Base-by-base conservation (phyloP, 2,888 invertebrate genomes). In the Caenorhabditis sp. region DNA sequence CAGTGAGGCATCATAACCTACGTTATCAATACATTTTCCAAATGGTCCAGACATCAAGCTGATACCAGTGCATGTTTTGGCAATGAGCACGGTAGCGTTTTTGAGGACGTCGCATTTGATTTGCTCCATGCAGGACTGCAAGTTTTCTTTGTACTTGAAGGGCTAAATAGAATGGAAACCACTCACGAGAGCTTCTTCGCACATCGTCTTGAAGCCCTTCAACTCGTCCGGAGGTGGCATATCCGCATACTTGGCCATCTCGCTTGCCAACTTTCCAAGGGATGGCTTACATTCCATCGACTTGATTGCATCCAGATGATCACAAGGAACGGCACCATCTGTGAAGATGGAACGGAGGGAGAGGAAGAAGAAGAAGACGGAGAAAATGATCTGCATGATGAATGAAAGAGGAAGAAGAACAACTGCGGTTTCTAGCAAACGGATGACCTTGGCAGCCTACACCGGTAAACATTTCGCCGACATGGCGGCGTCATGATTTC, bases 21-120 rank as follows among this genome's bases (percentile, higher is more conserved):
- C 76, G 6, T 51, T 24, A n/a, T 61, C 76, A 41, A 77, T 61
- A n/a, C 76, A 77, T 38, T 77, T 68, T 77, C 76, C 76, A 47
- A 77, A 77, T 61, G 76, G 61, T 28, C 76, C 76, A 14, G 76
- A 59, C 69, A 77, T 77, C 49, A 77, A 31, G 54, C 69, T 61
- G 51, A 77, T 77, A 49, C 76, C 76, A n/a, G 76, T 77, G n/a
- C 76, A 77, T 24, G 76, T 77, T 12, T 77, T 77, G 1, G 68
- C 76, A 28, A 77, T 77, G 28, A 77, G 76, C 8, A 38, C 69
- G 12, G 76, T 77, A 16, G 76, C 76, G 19, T 68, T 77, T 54
- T 44, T 35, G n/a, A 77, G 76, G 6, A 77, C 26, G 28, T 77
- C 69, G 28, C 76, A 77, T n/a, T 69, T 69, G 44, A 77, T 61